Conservation (phyloP, 2,888 invertebrate genomes). For the Stenoptilia bipunctidactyla region DNA sequence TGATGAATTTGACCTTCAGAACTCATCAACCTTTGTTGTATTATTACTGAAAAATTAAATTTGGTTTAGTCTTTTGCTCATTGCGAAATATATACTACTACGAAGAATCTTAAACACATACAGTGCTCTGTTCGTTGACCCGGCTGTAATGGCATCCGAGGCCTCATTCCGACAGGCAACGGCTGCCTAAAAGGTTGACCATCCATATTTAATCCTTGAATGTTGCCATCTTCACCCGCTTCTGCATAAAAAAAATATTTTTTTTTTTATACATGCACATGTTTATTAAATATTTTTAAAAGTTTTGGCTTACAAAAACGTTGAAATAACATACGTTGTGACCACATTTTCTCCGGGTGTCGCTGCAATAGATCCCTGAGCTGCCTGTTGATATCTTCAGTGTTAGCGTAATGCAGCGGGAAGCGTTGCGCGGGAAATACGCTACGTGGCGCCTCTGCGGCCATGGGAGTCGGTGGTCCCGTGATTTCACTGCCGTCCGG, state of each 20-base stretch:
- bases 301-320: neutral
- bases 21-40: slow-evolving; percentile 49
- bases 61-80: too few relatives aligned
- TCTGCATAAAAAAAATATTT: slow-evolving; percentile 12
- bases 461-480: slow-evolving; percentile 16
- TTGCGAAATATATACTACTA: too few relatives aligned
- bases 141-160: slow-evolving; percentile 37
- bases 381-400: slow-evolving; percentile 76
- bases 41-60: slow-evolving; percentile 41
- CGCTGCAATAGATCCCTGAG: slow-evolving; percentile 84
- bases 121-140: slow-evolving; percentile 37
- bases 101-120: too few relatives aligned
- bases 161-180: slow-evolving; percentile 63
- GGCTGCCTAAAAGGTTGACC: slow-evolving; percentile 80
- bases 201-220: slow-evolving; percentile 30
- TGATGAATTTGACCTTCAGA: slow-evolving; percentile 47
- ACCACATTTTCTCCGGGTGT: slow-evolving; percentile 77
- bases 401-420: slow-evolving; percentile 61
- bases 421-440: slow-evolving; percentile 57
- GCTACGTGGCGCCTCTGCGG: slow-evolving; percentile 42
- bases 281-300: too few relatives aligned
- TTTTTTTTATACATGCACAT: too few relatives aligned
- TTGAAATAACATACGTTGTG: slow-evolving; percentile 47
- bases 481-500: slow-evolving; percentile 31
- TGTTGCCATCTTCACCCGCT: slow-evolving; percentile 24